These are phyloP conservation scores for Brachionus calyciflorus DNA, from an alignment of 1,140 invertebrate genomes.

Conservation along the genomic window DNA sequence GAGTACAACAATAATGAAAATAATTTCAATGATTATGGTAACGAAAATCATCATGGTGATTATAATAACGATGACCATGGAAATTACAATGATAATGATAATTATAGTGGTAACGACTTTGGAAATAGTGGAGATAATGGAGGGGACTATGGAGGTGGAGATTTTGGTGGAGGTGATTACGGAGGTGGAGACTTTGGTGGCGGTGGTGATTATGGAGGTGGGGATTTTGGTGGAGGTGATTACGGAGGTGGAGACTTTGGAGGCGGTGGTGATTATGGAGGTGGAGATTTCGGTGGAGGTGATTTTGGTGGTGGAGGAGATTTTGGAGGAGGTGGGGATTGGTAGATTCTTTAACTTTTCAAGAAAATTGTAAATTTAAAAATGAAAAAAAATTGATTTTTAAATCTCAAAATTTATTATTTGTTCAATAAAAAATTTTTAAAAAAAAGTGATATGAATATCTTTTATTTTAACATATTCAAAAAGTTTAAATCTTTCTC, in stretches of 20 bases:
- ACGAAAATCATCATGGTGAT: not conserved
- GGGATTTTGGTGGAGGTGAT: conserved; percentile 32
- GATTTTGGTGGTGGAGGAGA: conserved; percentile 45
- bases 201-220: not conserved
- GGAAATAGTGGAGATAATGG: not conserved
- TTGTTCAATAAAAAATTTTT: no score
- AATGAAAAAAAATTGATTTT: no score
- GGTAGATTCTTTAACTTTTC: no score
- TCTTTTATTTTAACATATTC: no score
- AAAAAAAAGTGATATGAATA: no score
- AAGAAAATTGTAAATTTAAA: no score
- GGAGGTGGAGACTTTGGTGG: conserved; percentile 42
- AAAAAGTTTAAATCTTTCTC: no score
- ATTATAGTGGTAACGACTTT: not conserved
- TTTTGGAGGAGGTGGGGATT: not conserved
- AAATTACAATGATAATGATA: not conserved
- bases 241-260: conserved; percentile 2
- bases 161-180: conserved; percentile 37
- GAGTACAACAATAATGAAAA: not conserved
- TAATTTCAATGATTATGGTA: not conserved
- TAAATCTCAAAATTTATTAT: no score
- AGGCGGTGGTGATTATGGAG: conserved; percentile 19
- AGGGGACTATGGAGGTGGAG: not conserved
- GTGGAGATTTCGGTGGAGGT: conserved; percentile 40
- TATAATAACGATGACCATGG: not conserved